These are phyloP conservation scores for Penaeus japonicus DNA, from an alignment of 1,140 invertebrate genomes.

Conservation along the genomic window DNA sequence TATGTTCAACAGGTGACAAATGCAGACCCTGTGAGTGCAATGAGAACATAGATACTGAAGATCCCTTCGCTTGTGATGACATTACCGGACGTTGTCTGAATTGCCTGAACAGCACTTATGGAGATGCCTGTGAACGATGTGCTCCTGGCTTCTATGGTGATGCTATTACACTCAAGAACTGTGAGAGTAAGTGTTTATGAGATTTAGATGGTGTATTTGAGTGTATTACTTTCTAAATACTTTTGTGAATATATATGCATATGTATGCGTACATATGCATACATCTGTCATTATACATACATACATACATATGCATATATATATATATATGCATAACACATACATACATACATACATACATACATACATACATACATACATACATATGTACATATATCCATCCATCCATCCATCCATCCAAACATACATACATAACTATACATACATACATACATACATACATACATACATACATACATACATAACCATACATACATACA, in stretches of 20 bases:
- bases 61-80: constrained; percentile 84
- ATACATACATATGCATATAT: too few relatives aligned
- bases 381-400: background rate
- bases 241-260: constrained; percentile 1
- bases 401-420: background rate
- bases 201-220: background rate
- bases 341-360: too few relatives aligned
- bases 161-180: constrained; percentile 87
- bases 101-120: constrained; percentile 91
- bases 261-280: background rate
- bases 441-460: background rate
- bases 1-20: constrained; percentile 70
- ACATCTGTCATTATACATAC: too few relatives aligned
- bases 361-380: background rate
- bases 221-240: background rate
- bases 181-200: constrained; percentile 71
- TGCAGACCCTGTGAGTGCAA: constrained; percentile 92
- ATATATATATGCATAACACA: too few relatives aligned
- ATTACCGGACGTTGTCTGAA: constrained; percentile 86
- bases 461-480: too few relatives aligned
- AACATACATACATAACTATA: background rate
- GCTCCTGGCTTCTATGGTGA: constrained; percentile 91
- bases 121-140: constrained; percentile 87
- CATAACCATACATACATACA: too few relatives aligned
- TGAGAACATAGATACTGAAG: constrained; percentile 86